A percentile compares a stretch with the other conserved stretches of the same genome.
These are phyloP conservation scores for Aegotheles bennettii DNA, from an alignment of 2,113 vertebrate genomes.

Conservation along the genomic window DNA sequence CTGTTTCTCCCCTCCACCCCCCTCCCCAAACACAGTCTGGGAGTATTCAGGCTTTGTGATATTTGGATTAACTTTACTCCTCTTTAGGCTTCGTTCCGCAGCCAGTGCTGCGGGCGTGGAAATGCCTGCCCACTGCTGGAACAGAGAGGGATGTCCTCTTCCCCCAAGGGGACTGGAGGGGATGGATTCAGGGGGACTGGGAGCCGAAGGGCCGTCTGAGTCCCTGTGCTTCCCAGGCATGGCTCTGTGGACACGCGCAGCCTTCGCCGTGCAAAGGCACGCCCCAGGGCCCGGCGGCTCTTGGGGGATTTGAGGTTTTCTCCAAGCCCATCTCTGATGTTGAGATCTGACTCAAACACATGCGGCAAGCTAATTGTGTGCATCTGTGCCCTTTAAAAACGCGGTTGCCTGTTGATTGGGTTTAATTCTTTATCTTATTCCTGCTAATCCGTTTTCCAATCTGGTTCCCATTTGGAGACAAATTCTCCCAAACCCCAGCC, in stretches of 20 bases:
- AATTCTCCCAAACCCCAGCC: conserved; percentile 67
- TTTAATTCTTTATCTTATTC: conserved; percentile 76
- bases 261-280: background rate
- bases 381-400: conserved; percentile 68
- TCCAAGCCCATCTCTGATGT: conserved; percentile 61
- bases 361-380: conserved; percentile 55
- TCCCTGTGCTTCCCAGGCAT: background rate
- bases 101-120: background rate
- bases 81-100: background rate
- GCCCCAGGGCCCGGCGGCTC: background rate
- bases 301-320: conserved; percentile 50
- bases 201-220: background rate
- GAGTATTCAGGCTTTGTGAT: background rate
- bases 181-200: rapidly evolving
- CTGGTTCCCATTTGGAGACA: conserved; percentile 68
- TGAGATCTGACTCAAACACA: conserved; percentile 55
- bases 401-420: conserved; percentile 65
- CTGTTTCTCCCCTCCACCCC: background rate
- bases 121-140: background rate
- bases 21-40: background rate
- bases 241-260: background rate
- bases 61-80: background rate
- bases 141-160: background rate
- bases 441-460: conserved; percentile 69
- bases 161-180: rapidly evolving